A percentile compares a stretch with the other conserved stretches of the same genome.
phyloP scores from a whole-genome alignment of 2,797 vertebrate genomes.

The Buceros bicornis region DNA sequence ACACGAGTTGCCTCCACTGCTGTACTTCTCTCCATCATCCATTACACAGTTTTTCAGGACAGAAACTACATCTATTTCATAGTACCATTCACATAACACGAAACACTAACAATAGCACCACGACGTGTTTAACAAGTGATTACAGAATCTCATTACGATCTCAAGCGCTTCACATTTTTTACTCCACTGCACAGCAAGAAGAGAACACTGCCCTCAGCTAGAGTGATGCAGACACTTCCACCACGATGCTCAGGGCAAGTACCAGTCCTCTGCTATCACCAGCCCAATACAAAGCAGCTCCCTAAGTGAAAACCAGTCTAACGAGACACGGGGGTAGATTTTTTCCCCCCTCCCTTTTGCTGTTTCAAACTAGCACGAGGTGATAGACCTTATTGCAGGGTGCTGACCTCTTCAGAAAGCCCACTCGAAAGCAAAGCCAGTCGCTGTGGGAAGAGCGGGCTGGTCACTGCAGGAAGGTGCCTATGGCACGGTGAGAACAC shows the following conservation, averaged over 20 bases:
- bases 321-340: background rate
- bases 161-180: background rate
- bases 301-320: background rate
- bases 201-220: background rate
- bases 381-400: background rate
- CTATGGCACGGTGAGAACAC: accelerated
- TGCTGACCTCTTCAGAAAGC: background rate
- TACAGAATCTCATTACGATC: background rate
- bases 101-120: background rate
- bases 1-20: background rate
- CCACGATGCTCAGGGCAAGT: background rate
- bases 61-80: background rate
- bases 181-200: background rate
- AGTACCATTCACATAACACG: background rate
- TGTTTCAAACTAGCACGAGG: background rate
- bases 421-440: background rate
- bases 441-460: background rate
- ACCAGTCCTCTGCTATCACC: background rate
- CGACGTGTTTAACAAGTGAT: background rate
- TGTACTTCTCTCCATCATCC: background rate
- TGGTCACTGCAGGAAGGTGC: background rate
- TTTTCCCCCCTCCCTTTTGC: background rate
- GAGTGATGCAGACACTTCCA: background rate
- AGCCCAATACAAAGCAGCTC: background rate
- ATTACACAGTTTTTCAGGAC: background rate